Evolutionary conservation across 2,888 invertebrate species (phyloP).

Genomic region (Philereme transversata): DNA sequence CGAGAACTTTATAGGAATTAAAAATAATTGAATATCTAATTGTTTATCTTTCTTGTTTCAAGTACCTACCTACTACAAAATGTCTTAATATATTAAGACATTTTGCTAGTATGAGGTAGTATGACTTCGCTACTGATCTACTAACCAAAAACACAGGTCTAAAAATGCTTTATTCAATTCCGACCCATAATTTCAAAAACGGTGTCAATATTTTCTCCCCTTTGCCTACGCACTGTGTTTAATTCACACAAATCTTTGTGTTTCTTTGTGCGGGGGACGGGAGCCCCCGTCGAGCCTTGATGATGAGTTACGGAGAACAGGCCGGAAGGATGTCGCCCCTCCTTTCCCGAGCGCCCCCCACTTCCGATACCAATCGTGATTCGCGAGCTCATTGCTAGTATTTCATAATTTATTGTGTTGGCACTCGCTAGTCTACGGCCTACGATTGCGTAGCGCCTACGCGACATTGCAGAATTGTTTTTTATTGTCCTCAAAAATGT

Average conservation of each 20-base stretch:
- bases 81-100: no score
- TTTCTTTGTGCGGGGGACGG: conserved; percentile 72
- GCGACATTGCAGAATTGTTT: conserved; percentile 1
- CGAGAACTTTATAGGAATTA: no score
- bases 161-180: no score
- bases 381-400: conserved; percentile 57
- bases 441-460: conserved; percentile 20
- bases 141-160: no score
- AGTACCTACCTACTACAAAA: no score
- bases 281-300: conserved; percentile 71
- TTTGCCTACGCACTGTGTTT: conserved; percentile 65
- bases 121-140: no score
- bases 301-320: conserved; percentile 77
- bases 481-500: no score
- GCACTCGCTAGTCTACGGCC: conserved; percentile 40
- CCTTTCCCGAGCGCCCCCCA: conserved; percentile 52
- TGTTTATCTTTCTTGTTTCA: no score
- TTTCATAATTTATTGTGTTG: conserved; percentile 72
- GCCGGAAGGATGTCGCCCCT: conserved; percentile 76
- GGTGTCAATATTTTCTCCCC: conserved; percentile 54
- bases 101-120: no score
- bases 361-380: conserved; percentile 79
- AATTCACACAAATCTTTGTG: conserved; percentile 79
- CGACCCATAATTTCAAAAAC: conserved; percentile 25
- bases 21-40: no score